Conservation (phyloP, 2,797 vertebrate genomes). For the Sebastiscus tertius region DNA sequence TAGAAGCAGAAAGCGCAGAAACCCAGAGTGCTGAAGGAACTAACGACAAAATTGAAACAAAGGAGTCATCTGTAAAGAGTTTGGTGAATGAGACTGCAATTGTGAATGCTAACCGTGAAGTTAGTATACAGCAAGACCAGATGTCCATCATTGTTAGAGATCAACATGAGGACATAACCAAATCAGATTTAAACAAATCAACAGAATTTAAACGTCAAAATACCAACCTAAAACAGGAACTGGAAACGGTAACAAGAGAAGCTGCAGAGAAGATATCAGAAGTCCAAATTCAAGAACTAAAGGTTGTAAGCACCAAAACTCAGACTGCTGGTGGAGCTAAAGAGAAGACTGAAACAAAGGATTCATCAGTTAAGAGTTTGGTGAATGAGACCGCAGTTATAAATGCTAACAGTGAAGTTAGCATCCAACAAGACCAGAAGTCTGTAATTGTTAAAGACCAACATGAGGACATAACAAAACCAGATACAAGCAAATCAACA, state of each 20-base stretch:
- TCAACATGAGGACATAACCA: neutral
- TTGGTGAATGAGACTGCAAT: neutral
- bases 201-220: neutral
- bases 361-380: neutral
- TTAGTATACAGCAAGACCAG: conserved; percentile 9
- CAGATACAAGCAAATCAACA: neutral
- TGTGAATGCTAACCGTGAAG: neutral
- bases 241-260: neutral
- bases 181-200: neutral
- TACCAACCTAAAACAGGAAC: neutral
- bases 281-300: neutral
- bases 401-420: neutral
- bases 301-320: neutral
- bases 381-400: neutral
- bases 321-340: neutral
- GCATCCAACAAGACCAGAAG: neutral
- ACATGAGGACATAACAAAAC: neutral
- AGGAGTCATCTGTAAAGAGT: neutral
- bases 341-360: neutral
- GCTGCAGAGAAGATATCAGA: neutral
- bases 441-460: neutral
- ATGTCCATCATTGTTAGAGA: neutral
- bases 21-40: neutral
- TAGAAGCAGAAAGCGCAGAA: neutral
- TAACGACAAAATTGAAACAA: conserved; percentile 10